phyloP scores from a whole-genome alignment of 2,888 invertebrate species.

The Euplagia quadripunctaria region DNA sequence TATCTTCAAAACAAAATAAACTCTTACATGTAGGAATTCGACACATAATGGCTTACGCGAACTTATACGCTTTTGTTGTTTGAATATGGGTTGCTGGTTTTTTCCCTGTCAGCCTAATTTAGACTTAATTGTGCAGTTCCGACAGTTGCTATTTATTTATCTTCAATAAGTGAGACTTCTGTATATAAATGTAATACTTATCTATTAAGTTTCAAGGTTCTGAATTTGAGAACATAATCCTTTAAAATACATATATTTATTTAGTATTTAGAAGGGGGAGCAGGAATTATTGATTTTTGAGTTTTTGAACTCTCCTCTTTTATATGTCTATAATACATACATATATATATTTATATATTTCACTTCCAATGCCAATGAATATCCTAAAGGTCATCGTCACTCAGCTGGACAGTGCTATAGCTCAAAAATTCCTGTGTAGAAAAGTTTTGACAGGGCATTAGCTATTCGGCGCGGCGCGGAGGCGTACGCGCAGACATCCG shows the following conservation, averaged over 20 bases:
- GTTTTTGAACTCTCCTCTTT: neutral
- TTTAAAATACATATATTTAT: neutral
- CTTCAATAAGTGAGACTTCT: neutral
- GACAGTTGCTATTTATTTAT: neutral
- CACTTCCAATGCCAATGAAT: neutral
- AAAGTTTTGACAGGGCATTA: constrained; percentile 81
- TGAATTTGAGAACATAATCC: neutral
- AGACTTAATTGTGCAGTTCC: neutral
- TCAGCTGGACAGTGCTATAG: constrained; percentile 28
- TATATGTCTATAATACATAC: neutral
- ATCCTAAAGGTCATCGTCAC: neutral
- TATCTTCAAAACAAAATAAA: neutral
- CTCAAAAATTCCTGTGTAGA: constrained; percentile 73
- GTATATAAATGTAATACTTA: neutral
- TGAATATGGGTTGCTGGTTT: neutral
- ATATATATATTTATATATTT: too few relatives aligned
- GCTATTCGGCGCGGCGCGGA: constrained; percentile 70
- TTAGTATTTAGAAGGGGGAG: neutral
- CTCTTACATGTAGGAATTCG: neutral
- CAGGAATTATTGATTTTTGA: neutral
- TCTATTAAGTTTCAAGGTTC: too few relatives aligned
- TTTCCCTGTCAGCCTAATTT: neutral
- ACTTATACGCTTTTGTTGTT: neutral
- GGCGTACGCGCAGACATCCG: constrained; percentile 79
- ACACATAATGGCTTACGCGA: neutral